Base-by-base conservation (phyloP, 2,888 invertebrate species). In the Antitype chi region DNA sequence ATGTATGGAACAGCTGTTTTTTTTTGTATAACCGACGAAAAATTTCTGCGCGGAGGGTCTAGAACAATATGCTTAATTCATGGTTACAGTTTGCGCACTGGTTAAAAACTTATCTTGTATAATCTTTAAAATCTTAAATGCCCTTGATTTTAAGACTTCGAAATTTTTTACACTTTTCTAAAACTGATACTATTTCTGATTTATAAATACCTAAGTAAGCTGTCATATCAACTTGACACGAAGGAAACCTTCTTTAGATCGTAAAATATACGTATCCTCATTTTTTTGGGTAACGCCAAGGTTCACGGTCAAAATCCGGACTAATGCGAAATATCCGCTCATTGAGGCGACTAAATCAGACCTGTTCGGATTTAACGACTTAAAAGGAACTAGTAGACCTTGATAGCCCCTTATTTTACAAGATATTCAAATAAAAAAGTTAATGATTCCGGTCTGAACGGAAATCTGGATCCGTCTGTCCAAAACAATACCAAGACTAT, bases 231-330 rank as follows among this genome's bases (percentile, higher is more conserved):
- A 28, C 25, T 49, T 28, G n/a, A 64, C 0, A 23, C 28, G 49
- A 68, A 57, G 47, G 59, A 6, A 60, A 49, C 62, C 73, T 78
- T 73, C n/a, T 43, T 25, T 9, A 20, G 2, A 63, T 49, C 15
- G 28, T 70, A 47, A 60, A 53, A 32, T 47, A 4, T 23, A 32
- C 9, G 25, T 49, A 55, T 49, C n/a, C 23, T 57, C 20, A 57
- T 15, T 60, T 62, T 25, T 77, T 68, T 67, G 47, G 59, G 47
- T 70, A 74, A 72, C 20, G 38, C 38, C 17, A n/a, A 68, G 55
- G 47, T 70, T 74, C 83, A 83, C 20, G 72, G 72, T 62, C 38
- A 73, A 55, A 73, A 62, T 62, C 43, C 62, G 67, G 59, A 73
- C 71, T 73, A 71, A 73, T 67, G 20, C 15, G 3, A 62, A 55